phyloP scores from a whole-genome alignment of 2,113 vertebrate genomes.

The Oreochromis spilurus region DNA sequence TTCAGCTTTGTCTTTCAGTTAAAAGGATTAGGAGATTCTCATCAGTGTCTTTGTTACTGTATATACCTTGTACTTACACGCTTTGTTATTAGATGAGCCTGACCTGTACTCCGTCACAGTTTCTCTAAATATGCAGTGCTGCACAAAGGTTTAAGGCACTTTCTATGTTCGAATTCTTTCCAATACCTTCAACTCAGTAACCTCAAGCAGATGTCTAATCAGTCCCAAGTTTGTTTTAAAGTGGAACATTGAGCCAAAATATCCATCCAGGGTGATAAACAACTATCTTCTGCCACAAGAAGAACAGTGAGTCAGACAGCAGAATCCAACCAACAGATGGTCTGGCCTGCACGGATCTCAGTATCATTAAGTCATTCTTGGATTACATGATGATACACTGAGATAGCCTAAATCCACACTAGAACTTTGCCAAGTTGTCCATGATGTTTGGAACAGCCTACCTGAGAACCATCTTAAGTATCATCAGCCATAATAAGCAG shows the following conservation, averaged over 20 bases:
- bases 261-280: neutral
- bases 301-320: neutral
- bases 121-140: neutral
- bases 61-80: neutral
- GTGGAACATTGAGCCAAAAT: neutral
- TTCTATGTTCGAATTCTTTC: neutral
- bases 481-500: neutral
- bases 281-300: neutral
- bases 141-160: neutral
- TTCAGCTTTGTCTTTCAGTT: neutral
- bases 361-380: neutral
- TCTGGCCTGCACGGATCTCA: accelerated
- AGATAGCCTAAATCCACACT: neutral
- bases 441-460: neutral
- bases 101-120: neutral
- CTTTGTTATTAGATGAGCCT: neutral
- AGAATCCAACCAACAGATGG: neutral
- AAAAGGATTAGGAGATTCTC: neutral
- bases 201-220: neutral
- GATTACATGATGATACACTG: accelerated
- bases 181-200: neutral
- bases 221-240: neutral
- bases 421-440: neutral
- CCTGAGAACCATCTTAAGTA: neutral
- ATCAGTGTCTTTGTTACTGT: neutral